Percentiles rank a stretch among this genome's conserved stretches.
Conservation (phyloP, 1,140 invertebrate genomes). For the Venustaconcha ellipsiformis region DNA sequence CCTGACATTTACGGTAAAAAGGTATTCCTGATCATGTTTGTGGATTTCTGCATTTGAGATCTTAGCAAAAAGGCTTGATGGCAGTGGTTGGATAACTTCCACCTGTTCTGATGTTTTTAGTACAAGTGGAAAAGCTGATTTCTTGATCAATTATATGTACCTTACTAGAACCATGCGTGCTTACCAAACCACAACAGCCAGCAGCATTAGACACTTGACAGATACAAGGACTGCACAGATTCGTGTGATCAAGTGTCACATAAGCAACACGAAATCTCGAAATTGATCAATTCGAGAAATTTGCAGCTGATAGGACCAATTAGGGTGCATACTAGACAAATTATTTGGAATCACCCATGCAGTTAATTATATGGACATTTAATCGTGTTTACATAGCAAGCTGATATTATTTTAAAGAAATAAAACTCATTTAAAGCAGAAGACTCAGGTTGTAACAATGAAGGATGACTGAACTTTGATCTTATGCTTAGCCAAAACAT, state of each 20-base stretch:
- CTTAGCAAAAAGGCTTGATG: slow-evolving; percentile 37
- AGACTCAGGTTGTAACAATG: too few species aligned
- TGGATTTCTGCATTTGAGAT: slow-evolving; percentile 7
- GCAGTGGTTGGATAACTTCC: slow-evolving; percentile 39
- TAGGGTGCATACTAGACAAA: neutral
- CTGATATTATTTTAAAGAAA: too few species aligned
- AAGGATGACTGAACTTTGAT: too few species aligned
- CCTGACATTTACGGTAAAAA: slow-evolving; percentile 35
- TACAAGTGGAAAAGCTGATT: slow-evolving; percentile 18
- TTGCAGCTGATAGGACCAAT: slow-evolving; percentile 6
- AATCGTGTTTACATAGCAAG: slow-evolving; percentile 21
- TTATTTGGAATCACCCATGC: slow-evolving; percentile 2
- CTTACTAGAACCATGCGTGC: slow-evolving; percentile 19
- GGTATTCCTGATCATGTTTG: slow-evolving; percentile 28
- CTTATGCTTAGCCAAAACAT: too few species aligned
- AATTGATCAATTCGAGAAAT: slow-evolving; percentile 10
- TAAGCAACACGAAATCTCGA: neutral
- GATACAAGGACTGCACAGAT: neutral
- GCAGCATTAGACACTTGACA: neutral
- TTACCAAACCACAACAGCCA: slow-evolving; percentile 21
- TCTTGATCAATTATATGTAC: slow-evolving; percentile 22
- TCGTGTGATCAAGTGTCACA: slow-evolving; percentile 1
- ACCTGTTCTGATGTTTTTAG: slow-evolving; percentile 27
- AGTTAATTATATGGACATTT: slow-evolving; percentile 10
- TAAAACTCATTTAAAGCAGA: too few species aligned